These are phyloP conservation scores for Porphyrio hochstetteri DNA, from an alignment of 2,113 vertebrate genomes.

Conservation along the genomic window DNA sequence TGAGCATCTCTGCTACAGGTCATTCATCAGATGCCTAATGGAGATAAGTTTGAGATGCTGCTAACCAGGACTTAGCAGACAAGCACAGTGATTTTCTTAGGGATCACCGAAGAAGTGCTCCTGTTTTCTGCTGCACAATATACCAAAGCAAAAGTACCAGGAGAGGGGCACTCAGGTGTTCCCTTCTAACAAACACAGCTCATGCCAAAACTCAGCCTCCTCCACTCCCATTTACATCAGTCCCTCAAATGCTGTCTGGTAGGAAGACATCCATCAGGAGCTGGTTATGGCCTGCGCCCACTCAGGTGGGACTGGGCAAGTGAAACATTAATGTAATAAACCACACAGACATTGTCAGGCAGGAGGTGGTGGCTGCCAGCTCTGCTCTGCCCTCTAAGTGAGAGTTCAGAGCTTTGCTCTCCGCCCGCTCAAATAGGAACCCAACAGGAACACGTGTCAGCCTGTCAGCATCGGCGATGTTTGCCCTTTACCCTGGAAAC, in stretches of 20 bases:
- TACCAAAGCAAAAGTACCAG: neutral
- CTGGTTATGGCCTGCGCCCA: neutral
- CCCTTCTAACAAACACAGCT: neutral
- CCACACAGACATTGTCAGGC: fast-evolving
- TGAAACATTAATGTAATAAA: neutral
- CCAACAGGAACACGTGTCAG: neutral
- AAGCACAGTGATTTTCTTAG: neutral
- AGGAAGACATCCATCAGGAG: neutral
- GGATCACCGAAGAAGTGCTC: neutral
- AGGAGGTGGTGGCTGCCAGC: neutral
- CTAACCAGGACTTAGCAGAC: neutral
- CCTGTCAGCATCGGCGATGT: neutral
- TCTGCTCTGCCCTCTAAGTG: neutral
- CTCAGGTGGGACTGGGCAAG: neutral
- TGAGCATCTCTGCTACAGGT: neutral
- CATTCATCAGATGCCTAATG: neutral
- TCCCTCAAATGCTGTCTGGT: fast-evolving
- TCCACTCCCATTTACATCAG: neutral
- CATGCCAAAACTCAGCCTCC: neutral
- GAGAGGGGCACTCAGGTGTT: neutral
- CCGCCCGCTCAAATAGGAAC: neutral
- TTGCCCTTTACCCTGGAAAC: neutral
- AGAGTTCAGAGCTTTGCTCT: neutral
- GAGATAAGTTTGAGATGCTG: fast-evolving
- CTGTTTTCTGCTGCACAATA: fast-evolving